Base-by-base conservation (phyloP, 2,797 vertebrate species). In the Poecilia gillii region DNA sequence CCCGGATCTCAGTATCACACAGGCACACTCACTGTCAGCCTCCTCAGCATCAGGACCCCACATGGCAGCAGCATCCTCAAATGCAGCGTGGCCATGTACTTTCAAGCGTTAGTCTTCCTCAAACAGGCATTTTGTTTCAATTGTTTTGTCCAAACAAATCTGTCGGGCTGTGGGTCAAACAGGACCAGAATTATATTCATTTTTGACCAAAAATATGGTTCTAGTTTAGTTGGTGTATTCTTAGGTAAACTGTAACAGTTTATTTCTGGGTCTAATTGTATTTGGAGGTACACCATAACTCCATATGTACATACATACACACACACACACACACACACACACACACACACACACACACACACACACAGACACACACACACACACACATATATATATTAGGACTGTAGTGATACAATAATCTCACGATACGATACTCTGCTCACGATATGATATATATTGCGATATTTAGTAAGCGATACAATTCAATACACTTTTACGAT, bases 1-100 rank as follows among this genome's bases (percentile, higher is more conserved):
- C 81, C 85, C 55, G 73, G 87, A 90, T 82, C 84, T 78, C 86
- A 43, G 89, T 53, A 85, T 87, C 87, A 91, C 90, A 88, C 77
- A 74, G 84, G 72, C 62, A 33, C 78, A 73, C 82, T 85, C 84
- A 55, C 64, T 86, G 86, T 91, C 85, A 90, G 51, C 83, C 87
- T 78, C 74, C 84, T 89, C 85, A 74, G 74, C 81, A 83, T 85
- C 88, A 83, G 79, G 83, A 84, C 73, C 82, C 82, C 51, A 6
- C 39, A 64, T 36, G 75, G 36, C 45, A 20, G 46, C 31, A 6
- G 78, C 80, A 70, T 82, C 66, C 66, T 80, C 39, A 72, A 46
- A 57, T 23, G 13, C 3, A 43, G 31, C 6, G 20, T 13, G 20
- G 18, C 39, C 39, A 3, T 41, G 6, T 39, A 66, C 33, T 36